These are phyloP conservation scores for Amblyornis subalaris DNA, from an alignment of 2,113 vertebrate genomes.

Conservation along the genomic window DNA sequence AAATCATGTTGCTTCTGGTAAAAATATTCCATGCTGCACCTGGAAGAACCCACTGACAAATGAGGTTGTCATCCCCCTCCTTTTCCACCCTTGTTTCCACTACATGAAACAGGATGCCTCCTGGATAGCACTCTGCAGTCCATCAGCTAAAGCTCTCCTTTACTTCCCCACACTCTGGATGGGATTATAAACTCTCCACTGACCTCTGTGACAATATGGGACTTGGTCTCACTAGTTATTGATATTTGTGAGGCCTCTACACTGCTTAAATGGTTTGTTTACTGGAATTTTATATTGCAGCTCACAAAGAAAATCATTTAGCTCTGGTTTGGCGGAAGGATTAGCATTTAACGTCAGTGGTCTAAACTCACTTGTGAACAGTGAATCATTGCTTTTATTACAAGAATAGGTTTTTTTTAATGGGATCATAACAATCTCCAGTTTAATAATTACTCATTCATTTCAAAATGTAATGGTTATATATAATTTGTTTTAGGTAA, in stretches of 20 bases:
- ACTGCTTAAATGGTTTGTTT: neutral
- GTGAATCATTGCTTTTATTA: conserved; percentile 25
- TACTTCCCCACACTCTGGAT: neutral
- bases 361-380: neutral
- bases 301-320: neutral
- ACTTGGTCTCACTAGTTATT: neutral
- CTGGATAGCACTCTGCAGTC: neutral
- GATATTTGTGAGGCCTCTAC: neutral
- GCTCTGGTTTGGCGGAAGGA: neutral
- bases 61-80: neutral
- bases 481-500: neutral
- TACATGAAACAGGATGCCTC: neutral
- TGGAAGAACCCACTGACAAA: neutral
- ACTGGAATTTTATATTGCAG: neutral
- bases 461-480: neutral
- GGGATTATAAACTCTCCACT: neutral
- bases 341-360: neutral
- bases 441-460: conserved; percentile 26
- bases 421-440: conserved; percentile 1
- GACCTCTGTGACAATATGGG: neutral
- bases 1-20: neutral
- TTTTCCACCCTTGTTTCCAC: neutral
- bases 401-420: conserved; percentile 2
- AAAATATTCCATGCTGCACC: neutral
- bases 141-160: neutral